Percentiles rank a stretch among this genome's conserved stretches.
phyloP scores from a whole-genome alignment of 2,113 vertebrate species.

The Myiagra hebetior region DNA sequence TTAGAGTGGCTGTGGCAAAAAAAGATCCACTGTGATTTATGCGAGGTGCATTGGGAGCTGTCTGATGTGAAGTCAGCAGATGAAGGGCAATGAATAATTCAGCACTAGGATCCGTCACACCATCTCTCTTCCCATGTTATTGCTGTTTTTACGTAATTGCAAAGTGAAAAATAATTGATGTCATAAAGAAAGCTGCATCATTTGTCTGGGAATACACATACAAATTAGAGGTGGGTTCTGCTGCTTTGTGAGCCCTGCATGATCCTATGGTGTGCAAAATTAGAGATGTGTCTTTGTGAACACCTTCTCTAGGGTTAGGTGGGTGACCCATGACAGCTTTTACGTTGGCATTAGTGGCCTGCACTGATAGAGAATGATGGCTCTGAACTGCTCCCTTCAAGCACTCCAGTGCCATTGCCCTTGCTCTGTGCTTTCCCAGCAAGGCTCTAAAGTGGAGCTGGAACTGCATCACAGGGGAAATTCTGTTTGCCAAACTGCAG shows the following conservation, averaged over 20 bases:
- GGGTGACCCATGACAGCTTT: conserved; percentile 24
- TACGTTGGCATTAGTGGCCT: neutral
- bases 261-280: conserved; percentile 43
- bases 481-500: neutral
- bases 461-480: neutral
- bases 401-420: neutral
- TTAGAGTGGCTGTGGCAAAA: conserved; percentile 61
- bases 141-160: conserved; percentile 76
- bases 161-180: conserved; percentile 77
- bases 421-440: neutral
- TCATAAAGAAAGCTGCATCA: conserved; percentile 70
- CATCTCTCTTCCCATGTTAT: conserved; percentile 68
- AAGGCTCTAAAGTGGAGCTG: neutral
- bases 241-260: conserved; percentile 18
- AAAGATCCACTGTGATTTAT: conserved; percentile 70
- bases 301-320: neutral
- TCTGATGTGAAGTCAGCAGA: conserved; percentile 73
- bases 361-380: neutral
- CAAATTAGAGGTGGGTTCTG: conserved; percentile 31
- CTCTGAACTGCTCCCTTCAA: neutral
- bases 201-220: conserved; percentile 52
- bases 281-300: conserved; percentile 57
- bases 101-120: conserved; percentile 62
- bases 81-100: conserved; percentile 78
- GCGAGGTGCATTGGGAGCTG: conserved; percentile 47